Percentiles rank a stretch among this genome's conserved stretches.
Conservation (phyloP, 1,140 invertebrate species). For the Anastrepha obliqua region DNA sequence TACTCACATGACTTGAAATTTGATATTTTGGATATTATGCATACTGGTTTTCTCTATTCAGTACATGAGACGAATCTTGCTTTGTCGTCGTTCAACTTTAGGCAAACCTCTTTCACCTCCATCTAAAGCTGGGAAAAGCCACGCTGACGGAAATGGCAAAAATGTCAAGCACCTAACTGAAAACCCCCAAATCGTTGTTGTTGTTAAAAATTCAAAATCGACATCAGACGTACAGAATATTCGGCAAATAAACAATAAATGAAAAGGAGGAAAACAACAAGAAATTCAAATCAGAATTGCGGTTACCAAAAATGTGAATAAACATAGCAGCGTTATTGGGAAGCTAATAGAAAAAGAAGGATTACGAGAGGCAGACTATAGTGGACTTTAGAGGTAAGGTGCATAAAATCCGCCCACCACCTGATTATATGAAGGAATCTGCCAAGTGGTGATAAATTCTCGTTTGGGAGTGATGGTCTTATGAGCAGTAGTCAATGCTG, state of each 20-base stretch:
- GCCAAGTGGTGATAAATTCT: not conserved
- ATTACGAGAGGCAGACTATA: not conserved
- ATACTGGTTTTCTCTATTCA: too few relatives aligned
- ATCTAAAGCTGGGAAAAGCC: too few relatives aligned
- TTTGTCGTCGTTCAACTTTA: too few relatives aligned
- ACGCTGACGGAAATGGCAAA: too few relatives aligned
- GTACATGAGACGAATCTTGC: too few relatives aligned
- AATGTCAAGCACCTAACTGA: not conserved
- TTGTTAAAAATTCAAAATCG: not conserved
- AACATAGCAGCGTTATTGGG: not conserved
- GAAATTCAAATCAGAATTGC: not conserved
- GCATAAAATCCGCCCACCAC: too few relatives aligned
- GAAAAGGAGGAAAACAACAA: constrained; percentile 13
- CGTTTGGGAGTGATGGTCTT: not conserved
- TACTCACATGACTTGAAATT: too few relatives aligned
- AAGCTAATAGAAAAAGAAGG: not conserved
- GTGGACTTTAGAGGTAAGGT: not conserved
- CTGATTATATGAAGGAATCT: too few relatives aligned
- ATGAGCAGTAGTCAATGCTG: not conserved
- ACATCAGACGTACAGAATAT: constrained; percentile 18
- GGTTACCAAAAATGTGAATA: constrained; percentile 10
- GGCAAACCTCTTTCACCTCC: too few relatives aligned
- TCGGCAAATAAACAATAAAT: constrained; percentile 36
- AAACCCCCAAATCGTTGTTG: not conserved
- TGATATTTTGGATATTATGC: too few relatives aligned